Evolutionary conservation across 2,888 invertebrate species (phyloP).

Genomic region (Macaria liturata): DNA sequence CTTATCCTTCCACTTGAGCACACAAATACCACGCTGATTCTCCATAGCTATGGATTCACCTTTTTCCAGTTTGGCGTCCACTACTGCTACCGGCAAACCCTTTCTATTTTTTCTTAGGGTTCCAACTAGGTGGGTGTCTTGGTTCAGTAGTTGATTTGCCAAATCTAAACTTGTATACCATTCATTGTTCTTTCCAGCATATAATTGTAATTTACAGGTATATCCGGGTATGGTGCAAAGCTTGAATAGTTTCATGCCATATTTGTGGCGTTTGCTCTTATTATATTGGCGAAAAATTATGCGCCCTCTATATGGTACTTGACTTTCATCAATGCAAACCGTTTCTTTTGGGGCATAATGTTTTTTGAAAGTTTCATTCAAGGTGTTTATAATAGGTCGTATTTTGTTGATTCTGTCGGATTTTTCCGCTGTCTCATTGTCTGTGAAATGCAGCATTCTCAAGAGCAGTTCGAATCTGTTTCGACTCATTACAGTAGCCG

Average conservation of each 20-base stretch:
- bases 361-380: slow-evolving; percentile 41
- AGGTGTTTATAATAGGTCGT: slow-evolving; percentile 32
- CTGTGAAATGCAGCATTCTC: slow-evolving; percentile 43
- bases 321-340: slow-evolving; percentile 42
- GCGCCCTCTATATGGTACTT: slow-evolving; percentile 39
- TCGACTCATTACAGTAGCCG: slow-evolving; percentile 38
- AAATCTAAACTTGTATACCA: slow-evolving; percentile 48
- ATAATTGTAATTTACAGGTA: slow-evolving; percentile 40
- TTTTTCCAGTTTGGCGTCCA: slow-evolving; percentile 42
- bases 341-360: slow-evolving; percentile 40
- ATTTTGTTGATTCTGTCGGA: slow-evolving; percentile 40
- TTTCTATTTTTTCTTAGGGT: slow-evolving; percentile 48
- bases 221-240: slow-evolving; percentile 43
- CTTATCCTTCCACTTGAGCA: slow-evolving; percentile 41
- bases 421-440: slow-evolving; percentile 39
- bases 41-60: slow-evolving; percentile 39
- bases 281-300: slow-evolving; percentile 43
- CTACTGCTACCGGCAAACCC: slow-evolving; percentile 45
- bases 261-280: slow-evolving; percentile 38
- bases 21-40: slow-evolving; percentile 41
- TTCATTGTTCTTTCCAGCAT: slow-evolving; percentile 44
- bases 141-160: slow-evolving; percentile 41
- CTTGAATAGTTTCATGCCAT: slow-evolving; percentile 47
- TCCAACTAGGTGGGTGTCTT: slow-evolving; percentile 48
- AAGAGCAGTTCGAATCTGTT: slow-evolving; percentile 43